Evolutionary conservation across 2,888 invertebrate species (phyloP), one percentile per base, ranked within the genome.

Genomic region (Hololepta plana): DNA sequence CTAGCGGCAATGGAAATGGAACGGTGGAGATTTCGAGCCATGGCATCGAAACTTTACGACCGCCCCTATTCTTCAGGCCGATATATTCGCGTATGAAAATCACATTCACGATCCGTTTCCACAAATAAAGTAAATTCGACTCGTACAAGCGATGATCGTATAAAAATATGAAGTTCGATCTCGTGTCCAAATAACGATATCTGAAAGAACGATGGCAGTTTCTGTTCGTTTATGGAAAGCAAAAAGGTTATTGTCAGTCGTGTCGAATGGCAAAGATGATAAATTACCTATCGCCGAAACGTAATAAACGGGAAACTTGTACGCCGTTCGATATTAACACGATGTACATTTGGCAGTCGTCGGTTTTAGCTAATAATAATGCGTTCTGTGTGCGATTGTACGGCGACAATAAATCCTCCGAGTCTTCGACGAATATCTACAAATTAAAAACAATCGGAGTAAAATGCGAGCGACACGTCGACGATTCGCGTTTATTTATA

Each of bases 31-130:
- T 49, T 40, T 74, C 73, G 35, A 71, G 80, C 62, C 72, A 75
- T 10, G 64, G 57, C 13, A 53, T 56, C 34, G 47, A 51, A 31
- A 48, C 54, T 8, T 32, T 33, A 24, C 40, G 30, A 20, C 33
- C 36, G 3, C 28, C 29, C 2, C 26, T 23, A 28, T 26, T 40
- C 29, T 39, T 38, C 1, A 34, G 28, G 4, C 46, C 32, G 23
- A 33, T 52, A 40, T 67, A 68, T 37, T 63, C 60, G 24, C 64
- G 62, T 8, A 84, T 53, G 36, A 84, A 84, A 4, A 82, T 49
- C 0, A 76, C 70, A 38, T 76, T 74, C 10, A 81, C 64, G 24
- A 82, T 68, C 33, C 74, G 62, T 33, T 71, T 74, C 84, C 84
- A 84, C 8, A 84, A 47, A 40, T 73, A 74, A 40, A 72, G 64